Evolutionary conservation across 1,140 invertebrate species (phyloP), one percentile per base, ranked within the genome.

Genomic region (Olivierus martensii): DNA sequence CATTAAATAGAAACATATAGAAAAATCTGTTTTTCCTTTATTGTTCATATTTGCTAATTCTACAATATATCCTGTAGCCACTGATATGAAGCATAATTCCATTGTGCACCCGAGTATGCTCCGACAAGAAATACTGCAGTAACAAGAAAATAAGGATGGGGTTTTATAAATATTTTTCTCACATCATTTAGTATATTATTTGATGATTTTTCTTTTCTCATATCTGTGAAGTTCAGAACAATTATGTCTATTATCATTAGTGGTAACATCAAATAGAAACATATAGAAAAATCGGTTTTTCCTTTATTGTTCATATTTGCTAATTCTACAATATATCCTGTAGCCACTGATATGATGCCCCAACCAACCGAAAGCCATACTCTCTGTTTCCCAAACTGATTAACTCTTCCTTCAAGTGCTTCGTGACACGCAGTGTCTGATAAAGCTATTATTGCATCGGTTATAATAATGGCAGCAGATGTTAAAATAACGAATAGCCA

Each of bases 71-170:
- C 28, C 28, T 0, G 28, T 28, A 28, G 2, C 28, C 9, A 28
- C 4, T 28, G 4, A 9, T 28, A 28, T 28, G n/a, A 49, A 18
- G 90, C 68, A 66, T 88, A 94, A 52, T 87, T 80, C 85, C 89
- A 92, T 15, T 90, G 72, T 1, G 89, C 66, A 0, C 81, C 86
- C 0, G 84, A 90, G 51, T 84, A 83, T 53, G 90, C 74, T 1
- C 90, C 90, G 38, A 87, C 79, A 4, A 78, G 73, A 51, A 89
- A 77, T 49, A 86, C 84, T 78, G 85, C 87, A 11, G 81, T 9
- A 11, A 51, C 15, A 10, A 51, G n/a, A 3, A 42, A 21, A 18
- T 28, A 17, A 14, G 51, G 18, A n/a, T 46, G 11, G 1, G n/a
- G 2, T 6, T 41, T 51, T 2, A 18, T 22, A 2, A 56, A 38